Base-by-base conservation (phyloP, 2,888 invertebrate species). In the Spodoptera exigua region DNA sequence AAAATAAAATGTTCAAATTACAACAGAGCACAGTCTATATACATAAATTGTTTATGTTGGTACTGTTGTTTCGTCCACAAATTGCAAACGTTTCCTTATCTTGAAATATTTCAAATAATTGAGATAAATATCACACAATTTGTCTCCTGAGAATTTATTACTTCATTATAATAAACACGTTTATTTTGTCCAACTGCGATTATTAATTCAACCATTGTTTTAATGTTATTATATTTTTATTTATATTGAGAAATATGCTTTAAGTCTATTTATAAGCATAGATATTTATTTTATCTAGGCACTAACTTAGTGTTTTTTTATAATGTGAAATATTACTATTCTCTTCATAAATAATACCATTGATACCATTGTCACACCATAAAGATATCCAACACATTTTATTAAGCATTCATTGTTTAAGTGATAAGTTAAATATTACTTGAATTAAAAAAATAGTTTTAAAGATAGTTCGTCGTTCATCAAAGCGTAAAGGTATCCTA, bases 41-140 rank as follows among this genome's bases (percentile, higher is more conserved):
- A 32, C 35, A 70, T 52, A 54, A 39, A 21, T 45, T n/a, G n/a
- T n/a, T n/a, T n/a, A n/a, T n/a, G n/a, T n/a, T n/a, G n/a, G 27
- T 27, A 27, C 60, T 39, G 51, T 55, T 32, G 51, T 48, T 18
- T 49, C 13, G 35, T 35, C 60, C 41, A 49, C 60, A 45, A 60
- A 57, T 45, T 49, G 52, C 45, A n/a, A 57, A 53, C 39, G 48
- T 52, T 52, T 21, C 37, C 51, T 61, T 55, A 68, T 72, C 61
- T 62, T 56, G 58, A 64, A 45, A 65, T 59, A 70, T 66, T 61
- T 47, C 12, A 61, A 60, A 54, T 72, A 75, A 74, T 74, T 73
- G 63, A 73, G 63, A 75, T 58, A 46, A 73, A 75, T 40, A 18
- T 54, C 58, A 36, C 14, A 61, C 67, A 60, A 70, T 75, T 70